Evolutionary conservation across 2,888 invertebrate species (phyloP).

Genomic region (Synergus itoensis): DNA sequence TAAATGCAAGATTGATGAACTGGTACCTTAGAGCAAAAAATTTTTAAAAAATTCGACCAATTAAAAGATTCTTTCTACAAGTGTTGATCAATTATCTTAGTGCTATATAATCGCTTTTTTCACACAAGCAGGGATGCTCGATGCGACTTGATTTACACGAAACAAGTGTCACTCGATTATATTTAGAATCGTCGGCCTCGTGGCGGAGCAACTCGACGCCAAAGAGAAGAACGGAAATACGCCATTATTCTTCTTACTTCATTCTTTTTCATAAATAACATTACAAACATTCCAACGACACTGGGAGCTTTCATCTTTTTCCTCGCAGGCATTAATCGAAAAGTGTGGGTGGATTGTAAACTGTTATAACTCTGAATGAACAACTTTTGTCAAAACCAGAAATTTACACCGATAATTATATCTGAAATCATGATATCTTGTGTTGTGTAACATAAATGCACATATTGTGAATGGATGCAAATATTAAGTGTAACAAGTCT

Average conservation of each 20-base stretch:
- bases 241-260: conserved; percentile 38
- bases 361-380: neutral
- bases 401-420: neutral
- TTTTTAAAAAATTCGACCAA: neutral
- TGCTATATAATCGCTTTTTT: conserved; percentile 33
- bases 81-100: conserved; percentile 47
- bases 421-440: neutral
- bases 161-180: conserved; percentile 74
- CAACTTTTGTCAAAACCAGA: neutral
- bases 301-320: conserved; percentile 29
- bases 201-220: conserved; percentile 47
- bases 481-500: conserved; percentile 12
- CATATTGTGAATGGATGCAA: neutral
- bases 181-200: conserved; percentile 67
- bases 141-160: conserved; percentile 70
- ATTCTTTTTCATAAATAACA: conserved; percentile 40
- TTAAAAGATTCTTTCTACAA: conserved; percentile 32
- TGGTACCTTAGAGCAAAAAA: neutral
- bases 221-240: conserved; percentile 47
- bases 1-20: too few species aligned
- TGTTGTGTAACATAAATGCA: neutral
- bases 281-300: conserved; percentile 23
- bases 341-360: conserved; percentile 23
- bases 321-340: conserved; percentile 6
- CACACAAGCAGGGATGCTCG: conserved; percentile 5